Evolutionary conservation across 2,797 vertebrate genomes (phyloP), one percentile per base, ranked within the genome.

Genomic region (Rhynchotus rufescens): DNA sequence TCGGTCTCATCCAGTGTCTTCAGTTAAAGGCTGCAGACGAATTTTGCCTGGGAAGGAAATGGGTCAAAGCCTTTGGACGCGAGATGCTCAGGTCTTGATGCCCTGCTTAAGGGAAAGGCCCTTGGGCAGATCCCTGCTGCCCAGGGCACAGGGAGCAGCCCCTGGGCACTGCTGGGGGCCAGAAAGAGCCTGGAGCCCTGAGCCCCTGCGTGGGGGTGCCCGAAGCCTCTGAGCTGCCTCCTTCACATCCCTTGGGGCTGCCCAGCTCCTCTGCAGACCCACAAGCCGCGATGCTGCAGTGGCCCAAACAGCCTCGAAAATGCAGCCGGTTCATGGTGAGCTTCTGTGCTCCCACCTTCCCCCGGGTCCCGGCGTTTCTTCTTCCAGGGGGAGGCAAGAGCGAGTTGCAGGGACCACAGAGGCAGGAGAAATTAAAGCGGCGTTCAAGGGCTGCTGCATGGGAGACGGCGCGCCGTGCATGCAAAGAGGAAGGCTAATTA

Each of bases 401-500:
- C 49, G 44, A 59, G 66, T 47, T 30, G 34, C n/a, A 57, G 34
- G 49, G 23, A 15, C 3, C 2, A 45, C 32, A 71, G 45, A 61
- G 28, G 60, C 52, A 71, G 47, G 59, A 89, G 61, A 40, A 85
- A 23, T 3, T 13, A 30, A 32, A 74, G 68, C 15, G 78, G n/a
- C 5, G 6, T 77, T 79, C 34, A n/a, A 68, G 51, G n/a, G 47
- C 65, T 26, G 54, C 66, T 57, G 69, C 16, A 8, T 5, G 65
- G 78, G 20, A 74, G 59, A 49, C 80, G 49, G 64, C 1, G 30
- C 45, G 92, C 66, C 77, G 83, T 74, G 77, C 85, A 28, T 45
- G 40, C 61, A 51, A 56, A 89, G 80, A 44, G 2, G 13, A 65
- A 89, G 34, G 15, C 85, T 92, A 86, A 93, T 95, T 87, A 89